These are phyloP conservation scores for Stratiomys singularior DNA, from an alignment of 2,888 invertebrate genomes.

Conservation along the genomic window DNA sequence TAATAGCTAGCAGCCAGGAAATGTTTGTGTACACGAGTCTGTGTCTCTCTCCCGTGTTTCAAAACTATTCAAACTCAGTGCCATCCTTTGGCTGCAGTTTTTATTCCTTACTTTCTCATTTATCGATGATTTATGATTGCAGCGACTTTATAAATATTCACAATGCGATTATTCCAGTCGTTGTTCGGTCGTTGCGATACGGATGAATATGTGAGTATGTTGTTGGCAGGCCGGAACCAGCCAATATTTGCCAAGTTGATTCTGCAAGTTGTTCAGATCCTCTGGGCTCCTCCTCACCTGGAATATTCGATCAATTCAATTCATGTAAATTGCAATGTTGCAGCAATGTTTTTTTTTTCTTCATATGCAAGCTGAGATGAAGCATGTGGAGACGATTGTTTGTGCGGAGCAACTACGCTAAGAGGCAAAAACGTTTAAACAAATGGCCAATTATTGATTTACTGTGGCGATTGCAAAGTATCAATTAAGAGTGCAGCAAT, in stretches of 20 bases:
- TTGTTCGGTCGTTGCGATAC: background rate
- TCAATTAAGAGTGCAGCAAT: slow-evolving; percentile 55
- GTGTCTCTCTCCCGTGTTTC: slow-evolving; percentile 15
- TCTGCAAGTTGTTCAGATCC: too few relatives aligned
- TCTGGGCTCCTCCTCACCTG: slow-evolving; percentile 40
- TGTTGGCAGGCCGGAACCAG: background rate
- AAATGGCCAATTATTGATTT: slow-evolving; percentile 45
- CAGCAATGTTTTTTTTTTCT: too few relatives aligned
- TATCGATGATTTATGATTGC: slow-evolving; percentile 43
- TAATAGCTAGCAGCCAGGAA: slow-evolving; percentile 23
- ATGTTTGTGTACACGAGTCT: too few relatives aligned
- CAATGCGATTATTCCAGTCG: slow-evolving; percentile 31
- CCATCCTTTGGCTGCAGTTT: slow-evolving; percentile 14
- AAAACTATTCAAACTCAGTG: background rate
- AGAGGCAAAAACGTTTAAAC: slow-evolving; percentile 42
- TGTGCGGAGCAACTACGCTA: slow-evolving; percentile 17
- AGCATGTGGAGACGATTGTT: slow-evolving; percentile 2
- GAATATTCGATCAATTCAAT: slow-evolving; percentile 37
- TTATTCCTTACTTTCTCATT: slow-evolving; percentile 13
- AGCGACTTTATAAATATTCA: slow-evolving; percentile 46
- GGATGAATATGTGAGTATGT: background rate
- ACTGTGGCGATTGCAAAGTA: slow-evolving; percentile 51
- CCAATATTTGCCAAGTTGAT: slow-evolving; percentile 12
- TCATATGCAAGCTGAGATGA: background rate
- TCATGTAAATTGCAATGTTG: slow-evolving; percentile 45